A percentile compares a stretch with the other conserved stretches of the same genome.
phyloP scores from a whole-genome alignment of 2,888 invertebrate species.

The Agrotis puta region DNA sequence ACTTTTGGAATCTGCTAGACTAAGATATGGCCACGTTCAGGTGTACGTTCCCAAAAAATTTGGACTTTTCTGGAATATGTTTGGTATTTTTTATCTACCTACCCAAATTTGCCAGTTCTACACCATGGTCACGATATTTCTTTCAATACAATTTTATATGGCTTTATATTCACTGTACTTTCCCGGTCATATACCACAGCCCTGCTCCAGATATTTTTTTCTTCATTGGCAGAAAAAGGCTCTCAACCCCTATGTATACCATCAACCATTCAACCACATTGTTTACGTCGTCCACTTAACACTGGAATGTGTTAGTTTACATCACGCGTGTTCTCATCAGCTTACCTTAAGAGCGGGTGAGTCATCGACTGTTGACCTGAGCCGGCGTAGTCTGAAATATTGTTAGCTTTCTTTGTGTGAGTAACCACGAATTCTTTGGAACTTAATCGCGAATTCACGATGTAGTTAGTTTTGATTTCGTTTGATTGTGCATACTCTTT shows the following conservation, averaged over 20 bases:
- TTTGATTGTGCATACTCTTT: not conserved
- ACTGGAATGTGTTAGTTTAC: constrained; percentile 62
- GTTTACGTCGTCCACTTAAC: constrained; percentile 63
- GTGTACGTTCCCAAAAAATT: not conserved
- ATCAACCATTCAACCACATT: constrained; percentile 43
- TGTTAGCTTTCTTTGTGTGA: constrained; percentile 58
- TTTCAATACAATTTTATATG: not conserved
- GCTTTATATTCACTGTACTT: too few relatives aligned
- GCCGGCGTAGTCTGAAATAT: constrained; percentile 59
- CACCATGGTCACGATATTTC: not conserved
- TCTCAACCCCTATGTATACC: not conserved
- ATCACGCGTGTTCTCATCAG: constrained; percentile 61
- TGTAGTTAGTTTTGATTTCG: constrained; percentile 33
- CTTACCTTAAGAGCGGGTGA: constrained; percentile 75
- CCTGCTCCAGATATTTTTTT: not conserved
- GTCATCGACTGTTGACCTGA: constrained; percentile 84
- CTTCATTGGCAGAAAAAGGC: not conserved
- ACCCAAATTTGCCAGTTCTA: too few relatives aligned
- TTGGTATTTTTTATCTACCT: not conserved
- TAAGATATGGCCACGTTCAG: not conserved
- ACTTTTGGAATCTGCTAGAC: not conserved
- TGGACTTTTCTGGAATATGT: not conserved
- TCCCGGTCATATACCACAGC: too few relatives aligned
- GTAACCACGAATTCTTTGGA: constrained; percentile 59
- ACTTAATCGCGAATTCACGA: constrained; percentile 59